Percentiles rank a stretch among this genome's conserved stretches.
Evolutionary conservation across 2,888 invertebrate species (phyloP).

Genomic region (Caenorhabditis macrosperma): DNA sequence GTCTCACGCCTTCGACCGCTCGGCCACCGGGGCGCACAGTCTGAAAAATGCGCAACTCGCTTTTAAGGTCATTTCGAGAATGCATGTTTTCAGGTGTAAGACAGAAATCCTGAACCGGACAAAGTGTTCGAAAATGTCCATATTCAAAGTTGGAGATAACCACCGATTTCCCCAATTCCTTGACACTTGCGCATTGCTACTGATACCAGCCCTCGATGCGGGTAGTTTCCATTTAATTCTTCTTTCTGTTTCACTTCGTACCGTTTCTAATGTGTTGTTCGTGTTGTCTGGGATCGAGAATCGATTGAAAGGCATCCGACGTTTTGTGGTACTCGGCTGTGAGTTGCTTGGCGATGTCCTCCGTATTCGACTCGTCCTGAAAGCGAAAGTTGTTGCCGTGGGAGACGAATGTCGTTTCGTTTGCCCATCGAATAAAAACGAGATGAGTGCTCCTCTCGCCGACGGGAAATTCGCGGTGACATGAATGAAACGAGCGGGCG

Average conservation of each 20-base stretch:
- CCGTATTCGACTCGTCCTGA: slow-evolving; percentile 81
- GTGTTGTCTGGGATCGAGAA: slow-evolving; percentile 86
- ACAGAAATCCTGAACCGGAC: no score
- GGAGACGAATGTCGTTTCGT: no score
- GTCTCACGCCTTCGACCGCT: slow-evolving; percentile 36
- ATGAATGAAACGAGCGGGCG: no score
- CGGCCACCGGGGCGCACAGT: slow-evolving; percentile 30
- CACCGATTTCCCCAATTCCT: no score
- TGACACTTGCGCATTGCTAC: no score
- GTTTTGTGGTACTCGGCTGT: slow-evolving; percentile 83
- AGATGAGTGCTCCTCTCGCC: no score
- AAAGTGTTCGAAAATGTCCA: no score
- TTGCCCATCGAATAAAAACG: not conserved
- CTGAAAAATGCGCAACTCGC: not conserved
- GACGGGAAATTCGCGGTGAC: no score
- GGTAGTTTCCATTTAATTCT: no score
- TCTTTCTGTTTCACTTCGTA: not conserved
- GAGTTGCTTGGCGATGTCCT: slow-evolving; percentile 82
- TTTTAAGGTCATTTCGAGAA: not conserved
- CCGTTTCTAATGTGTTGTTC: slow-evolving; percentile 89
- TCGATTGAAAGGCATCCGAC: slow-evolving; percentile 77
- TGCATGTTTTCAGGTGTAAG: no score
- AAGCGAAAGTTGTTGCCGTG: not conserved
- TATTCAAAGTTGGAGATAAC: no score
- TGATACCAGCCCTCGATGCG: no score